Evolutionary conservation across 2,113 vertebrate species (phyloP).

Genomic region (Ammospiza caudacuta): DNA sequence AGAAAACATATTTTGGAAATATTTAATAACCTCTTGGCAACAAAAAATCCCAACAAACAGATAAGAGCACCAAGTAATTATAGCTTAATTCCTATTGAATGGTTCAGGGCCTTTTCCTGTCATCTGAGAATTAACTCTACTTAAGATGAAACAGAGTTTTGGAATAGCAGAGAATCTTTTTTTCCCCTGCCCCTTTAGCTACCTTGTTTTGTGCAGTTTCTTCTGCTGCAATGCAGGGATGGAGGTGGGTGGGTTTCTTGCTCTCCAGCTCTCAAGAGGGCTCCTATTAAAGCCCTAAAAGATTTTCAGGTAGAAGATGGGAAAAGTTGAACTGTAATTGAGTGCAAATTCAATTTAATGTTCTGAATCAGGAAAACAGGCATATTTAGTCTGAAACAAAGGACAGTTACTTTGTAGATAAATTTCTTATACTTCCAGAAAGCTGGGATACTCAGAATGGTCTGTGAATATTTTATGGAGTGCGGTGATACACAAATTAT

Average conservation of each 20-base stretch:
- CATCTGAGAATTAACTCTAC: background rate
- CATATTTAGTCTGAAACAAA: background rate
- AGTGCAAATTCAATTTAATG: background rate
- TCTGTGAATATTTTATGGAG: background rate
- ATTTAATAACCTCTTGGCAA: background rate
- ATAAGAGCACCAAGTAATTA: background rate
- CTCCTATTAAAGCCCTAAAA: background rate
- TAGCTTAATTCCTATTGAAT: background rate
- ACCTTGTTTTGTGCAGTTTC: background rate
- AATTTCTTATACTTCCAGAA: background rate
- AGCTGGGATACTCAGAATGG: rapidly evolving
- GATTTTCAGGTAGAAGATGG: background rate
- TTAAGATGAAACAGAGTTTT: background rate
- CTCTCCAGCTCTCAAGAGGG: background rate
- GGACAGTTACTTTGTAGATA: background rate
- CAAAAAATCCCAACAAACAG: background rate
- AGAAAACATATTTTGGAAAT: background rate
- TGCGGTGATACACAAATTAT: background rate
- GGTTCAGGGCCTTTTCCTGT: background rate
- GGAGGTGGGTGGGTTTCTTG: background rate
- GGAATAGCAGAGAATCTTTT: background rate
- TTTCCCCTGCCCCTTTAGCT: background rate
- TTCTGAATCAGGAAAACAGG: background rate
- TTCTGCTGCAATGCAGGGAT: background rate
- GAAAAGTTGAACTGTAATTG: background rate